A percentile compares a stretch with the other conserved stretches of the same genome.
phyloP scores from a whole-genome alignment of 2,888 invertebrate genomes.

The Plutella xylostella region DNA sequence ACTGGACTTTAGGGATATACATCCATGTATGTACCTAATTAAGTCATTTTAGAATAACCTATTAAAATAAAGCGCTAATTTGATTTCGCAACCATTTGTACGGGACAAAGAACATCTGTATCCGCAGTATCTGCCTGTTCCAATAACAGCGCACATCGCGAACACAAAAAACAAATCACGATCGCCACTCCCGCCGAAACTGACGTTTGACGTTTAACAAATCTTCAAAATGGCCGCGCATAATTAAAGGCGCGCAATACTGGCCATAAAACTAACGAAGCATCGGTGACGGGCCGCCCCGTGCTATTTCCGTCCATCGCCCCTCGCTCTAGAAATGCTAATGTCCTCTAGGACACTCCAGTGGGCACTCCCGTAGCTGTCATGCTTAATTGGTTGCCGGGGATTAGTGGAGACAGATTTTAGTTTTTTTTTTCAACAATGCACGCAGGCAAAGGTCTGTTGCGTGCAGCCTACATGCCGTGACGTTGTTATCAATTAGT shows the following conservation, averaged over 20 bases:
- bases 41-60: too few species aligned
- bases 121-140: too few species aligned
- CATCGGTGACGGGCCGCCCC: constrained; percentile 47
- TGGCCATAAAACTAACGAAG: constrained; percentile 47
- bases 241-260: constrained; percentile 63
- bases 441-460: too few species aligned
- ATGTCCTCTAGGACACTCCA: constrained; percentile 59
- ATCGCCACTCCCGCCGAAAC: constrained; percentile 55
- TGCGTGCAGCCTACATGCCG: too few species aligned
- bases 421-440: background rate
- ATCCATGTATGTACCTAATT: too few species aligned
- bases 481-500: too few species aligned
- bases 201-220: constrained; percentile 43
- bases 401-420: background rate
- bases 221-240: constrained; percentile 44
- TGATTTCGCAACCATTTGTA: too few species aligned
- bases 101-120: too few species aligned
- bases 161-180: too few species aligned
- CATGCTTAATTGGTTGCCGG: constrained; percentile 12
- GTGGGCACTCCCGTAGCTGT: constrained; percentile 26
- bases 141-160: too few species aligned
- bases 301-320: constrained; percentile 59
- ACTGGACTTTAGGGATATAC: too few species aligned
- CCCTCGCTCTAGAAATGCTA: constrained; percentile 60
- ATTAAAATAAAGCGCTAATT: too few species aligned